These are phyloP conservation scores for Hyperoplus lanceolatus DNA, from an alignment of 2,797 vertebrate genomes.

Conservation along the genomic window DNA sequence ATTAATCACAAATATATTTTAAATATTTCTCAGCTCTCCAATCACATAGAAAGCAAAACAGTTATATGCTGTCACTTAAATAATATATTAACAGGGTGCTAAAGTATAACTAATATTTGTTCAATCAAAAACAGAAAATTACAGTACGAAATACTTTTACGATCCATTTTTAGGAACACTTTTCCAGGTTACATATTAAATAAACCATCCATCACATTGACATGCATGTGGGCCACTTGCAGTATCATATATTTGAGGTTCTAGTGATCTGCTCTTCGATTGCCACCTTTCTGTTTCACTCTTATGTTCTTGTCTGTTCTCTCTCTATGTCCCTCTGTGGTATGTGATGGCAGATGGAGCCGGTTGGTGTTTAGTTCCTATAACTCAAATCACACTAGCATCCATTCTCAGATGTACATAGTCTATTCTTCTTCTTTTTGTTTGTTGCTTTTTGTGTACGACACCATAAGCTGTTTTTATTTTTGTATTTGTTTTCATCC, in stretches of 20 bases:
- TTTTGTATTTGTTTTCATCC: constrained; percentile 18
- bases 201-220: constrained; percentile 6
- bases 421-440: constrained; percentile 25
- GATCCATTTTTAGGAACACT: constrained; percentile 1
- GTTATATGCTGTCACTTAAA: background rate
- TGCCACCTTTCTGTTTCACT: constrained; percentile 35
- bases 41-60: background rate
- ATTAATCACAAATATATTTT: constrained; percentile 3
- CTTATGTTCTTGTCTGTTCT: constrained; percentile 3
- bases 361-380: constrained; percentile 59
- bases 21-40: background rate
- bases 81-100: background rate
- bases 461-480: constrained; percentile 83
- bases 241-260: constrained; percentile 30
- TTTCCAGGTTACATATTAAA: background rate
- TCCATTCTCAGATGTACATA: constrained; percentile 80
- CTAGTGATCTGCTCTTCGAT: constrained; percentile 6
- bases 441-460: constrained; percentile 72
- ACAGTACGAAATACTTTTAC: background rate
- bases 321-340: constrained; percentile 57
- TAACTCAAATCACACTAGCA: constrained; percentile 68
- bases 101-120: background rate
- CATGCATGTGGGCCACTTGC: constrained; percentile 13
- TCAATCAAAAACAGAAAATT: background rate
- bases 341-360: constrained; percentile 66